Conservation (phyloP, 1,140 invertebrate genomes). For the Lamellibrachia luymesi region DNA sequence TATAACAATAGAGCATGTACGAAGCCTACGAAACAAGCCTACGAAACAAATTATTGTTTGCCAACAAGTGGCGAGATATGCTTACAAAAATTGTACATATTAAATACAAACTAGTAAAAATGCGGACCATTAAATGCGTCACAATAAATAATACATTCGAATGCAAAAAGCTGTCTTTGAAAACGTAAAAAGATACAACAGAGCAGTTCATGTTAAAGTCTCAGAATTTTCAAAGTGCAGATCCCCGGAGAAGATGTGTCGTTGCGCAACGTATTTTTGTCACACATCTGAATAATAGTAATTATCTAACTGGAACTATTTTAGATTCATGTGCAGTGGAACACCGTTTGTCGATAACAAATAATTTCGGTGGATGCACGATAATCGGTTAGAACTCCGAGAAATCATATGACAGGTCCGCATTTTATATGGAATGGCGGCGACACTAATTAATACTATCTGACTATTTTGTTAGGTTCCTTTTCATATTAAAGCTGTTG, state of each 20-base stretch:
- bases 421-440: no score
- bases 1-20: background rate
- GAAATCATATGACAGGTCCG: no score
- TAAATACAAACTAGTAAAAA: constrained; percentile 1
- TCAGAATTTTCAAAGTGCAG: background rate
- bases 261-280: background rate
- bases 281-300: background rate
- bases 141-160: background rate
- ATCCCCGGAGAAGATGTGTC: background rate
- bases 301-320: background rate
- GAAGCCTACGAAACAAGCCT: background rate
- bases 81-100: background rate
- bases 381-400: background rate
- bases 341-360: background rate
- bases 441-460: no score
- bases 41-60: background rate
- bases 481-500: background rate
- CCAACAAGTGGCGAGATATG: background rate
- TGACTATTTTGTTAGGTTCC: no score
- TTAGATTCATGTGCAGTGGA: background rate
- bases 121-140: background rate
- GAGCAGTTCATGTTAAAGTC: background rate
- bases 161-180: background rate
- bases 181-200: background rate
- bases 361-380: background rate